Conservation (phyloP, 2,888 invertebrate species). For the Andrena flavipes region DNA sequence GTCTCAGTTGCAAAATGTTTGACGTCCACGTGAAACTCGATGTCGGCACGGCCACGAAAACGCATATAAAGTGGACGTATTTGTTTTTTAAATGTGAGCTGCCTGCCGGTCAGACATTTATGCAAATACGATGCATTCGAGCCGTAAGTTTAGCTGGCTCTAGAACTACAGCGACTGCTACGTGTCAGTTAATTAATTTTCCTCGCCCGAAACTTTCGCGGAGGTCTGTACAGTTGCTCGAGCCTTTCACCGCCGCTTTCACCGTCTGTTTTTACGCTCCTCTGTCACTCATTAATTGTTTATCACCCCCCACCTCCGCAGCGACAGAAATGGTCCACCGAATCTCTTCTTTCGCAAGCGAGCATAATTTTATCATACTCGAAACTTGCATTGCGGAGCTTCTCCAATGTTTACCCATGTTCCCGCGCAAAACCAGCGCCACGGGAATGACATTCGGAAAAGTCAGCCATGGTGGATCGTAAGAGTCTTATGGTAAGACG, state of each 20-base stretch:
- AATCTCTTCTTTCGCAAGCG: too few relatives aligned
- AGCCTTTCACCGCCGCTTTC: background rate
- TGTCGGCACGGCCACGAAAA: background rate
- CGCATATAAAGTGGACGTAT: background rate
- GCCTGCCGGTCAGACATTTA: background rate
- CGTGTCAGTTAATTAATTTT: slow-evolving; percentile 23
- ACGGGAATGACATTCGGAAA: slow-evolving; percentile 6
- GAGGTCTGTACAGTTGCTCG: background rate
- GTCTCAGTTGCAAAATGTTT: background rate
- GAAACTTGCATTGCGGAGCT: background rate
- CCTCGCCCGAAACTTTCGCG: background rate
- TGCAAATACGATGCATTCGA: slow-evolving; percentile 1
- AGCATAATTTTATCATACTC: too few relatives aligned
- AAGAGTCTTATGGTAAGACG: slow-evolving; percentile 43
- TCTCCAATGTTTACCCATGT: background rate
- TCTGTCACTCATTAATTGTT: background rate
- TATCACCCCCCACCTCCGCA: too few relatives aligned
- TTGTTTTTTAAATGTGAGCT: background rate
- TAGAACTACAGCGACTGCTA: background rate
- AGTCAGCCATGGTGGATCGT: slow-evolving; percentile 22
- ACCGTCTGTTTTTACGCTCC: background rate
- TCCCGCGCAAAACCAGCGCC: background rate
- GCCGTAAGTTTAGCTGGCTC: background rate
- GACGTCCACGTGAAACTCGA: background rate
- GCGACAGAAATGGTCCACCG: too few relatives aligned